Conservation (phyloP, 2,888 invertebrate species). For the Aphodius granarius region DNA sequence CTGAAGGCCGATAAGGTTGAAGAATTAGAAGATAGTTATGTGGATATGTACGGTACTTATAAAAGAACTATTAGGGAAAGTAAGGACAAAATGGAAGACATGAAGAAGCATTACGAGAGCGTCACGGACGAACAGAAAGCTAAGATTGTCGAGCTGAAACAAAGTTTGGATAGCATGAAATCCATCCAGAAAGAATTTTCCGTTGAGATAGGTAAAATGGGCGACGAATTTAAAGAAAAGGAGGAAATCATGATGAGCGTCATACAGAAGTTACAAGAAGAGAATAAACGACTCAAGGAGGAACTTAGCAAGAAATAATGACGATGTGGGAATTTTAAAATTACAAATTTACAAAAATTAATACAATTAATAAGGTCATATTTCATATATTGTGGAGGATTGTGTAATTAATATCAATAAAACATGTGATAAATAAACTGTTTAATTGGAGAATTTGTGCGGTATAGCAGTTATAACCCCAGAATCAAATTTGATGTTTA, state of each 20-base stretch:
- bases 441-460: no score
- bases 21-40: conserved; percentile 19
- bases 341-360: no score
- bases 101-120: conserved; percentile 20
- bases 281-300: conserved; percentile 22
- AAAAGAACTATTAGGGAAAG: conserved; percentile 21
- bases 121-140: conserved; percentile 19
- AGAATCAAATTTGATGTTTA: no score
- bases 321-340: no score
- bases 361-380: no score
- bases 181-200: conserved; percentile 16
- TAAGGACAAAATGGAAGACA: conserved; percentile 10
- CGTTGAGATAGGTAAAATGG: conserved; percentile 10
- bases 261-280: conserved; percentile 22
- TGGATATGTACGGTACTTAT: conserved; percentile 22
- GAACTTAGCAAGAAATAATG: not conserved
- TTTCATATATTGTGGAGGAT: no score
- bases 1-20: conserved; percentile 15
- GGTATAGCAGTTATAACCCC: no score
- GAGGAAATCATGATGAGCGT: conserved; percentile 24
- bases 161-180: conserved; percentile 15
- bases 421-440: no score
- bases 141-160: conserved; percentile 16
- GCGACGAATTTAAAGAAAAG: conserved; percentile 14
- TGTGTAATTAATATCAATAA: no score